Percentiles rank a stretch among this genome's conserved stretches.
Conservation (phyloP, 2,797 vertebrate genomes). For the Macropus fuliginosus region DNA sequence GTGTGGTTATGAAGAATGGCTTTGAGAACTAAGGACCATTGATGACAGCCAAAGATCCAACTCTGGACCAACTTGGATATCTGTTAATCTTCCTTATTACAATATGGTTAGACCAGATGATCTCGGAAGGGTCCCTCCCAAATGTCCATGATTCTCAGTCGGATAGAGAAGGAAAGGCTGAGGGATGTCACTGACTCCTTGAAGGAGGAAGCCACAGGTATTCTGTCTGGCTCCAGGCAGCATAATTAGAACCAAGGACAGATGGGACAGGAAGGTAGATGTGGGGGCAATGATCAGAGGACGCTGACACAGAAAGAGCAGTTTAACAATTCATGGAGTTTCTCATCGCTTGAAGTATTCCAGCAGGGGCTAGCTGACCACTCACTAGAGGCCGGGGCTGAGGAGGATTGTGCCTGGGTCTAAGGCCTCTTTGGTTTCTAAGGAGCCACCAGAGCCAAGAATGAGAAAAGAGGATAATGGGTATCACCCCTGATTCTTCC, state of each 20-base stretch:
- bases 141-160: not conserved
- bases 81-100: not conserved
- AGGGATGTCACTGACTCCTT: not conserved
- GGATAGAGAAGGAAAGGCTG: not conserved
- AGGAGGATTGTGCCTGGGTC: not conserved
- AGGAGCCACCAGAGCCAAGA: not conserved
- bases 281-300: not conserved
- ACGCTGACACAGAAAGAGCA: not conserved
- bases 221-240: not conserved
- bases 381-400: not conserved
- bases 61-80: not conserved
- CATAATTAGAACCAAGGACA: not conserved
- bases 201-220: not conserved
- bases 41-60: not conserved
- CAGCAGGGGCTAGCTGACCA: not conserved
- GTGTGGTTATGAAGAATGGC: not conserved
- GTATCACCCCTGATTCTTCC: not conserved
- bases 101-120: not conserved
- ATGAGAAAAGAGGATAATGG: not conserved
- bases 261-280: not conserved
- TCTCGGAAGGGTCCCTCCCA: not conserved
- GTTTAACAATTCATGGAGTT: not conserved
- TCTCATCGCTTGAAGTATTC: not conserved
- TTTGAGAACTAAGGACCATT: not conserved
- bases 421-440: not conserved